These are phyloP conservation scores for Sceloporus tristichus DNA, from an alignment of 2,113 vertebrate genomes.

Conservation along the genomic window DNA sequence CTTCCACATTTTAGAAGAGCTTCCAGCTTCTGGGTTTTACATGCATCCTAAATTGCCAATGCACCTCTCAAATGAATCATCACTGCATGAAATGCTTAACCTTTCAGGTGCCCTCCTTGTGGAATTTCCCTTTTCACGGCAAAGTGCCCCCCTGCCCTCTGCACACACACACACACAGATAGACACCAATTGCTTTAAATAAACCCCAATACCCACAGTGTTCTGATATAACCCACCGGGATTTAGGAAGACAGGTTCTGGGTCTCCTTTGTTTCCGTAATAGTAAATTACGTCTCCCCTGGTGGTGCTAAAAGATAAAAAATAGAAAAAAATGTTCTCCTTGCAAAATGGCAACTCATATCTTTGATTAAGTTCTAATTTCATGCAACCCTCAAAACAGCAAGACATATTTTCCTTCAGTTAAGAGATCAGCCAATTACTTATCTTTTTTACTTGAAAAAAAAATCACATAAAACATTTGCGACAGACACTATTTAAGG, in stretches of 20 bases:
- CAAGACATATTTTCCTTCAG: constrained; percentile 45
- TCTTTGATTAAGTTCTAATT: constrained; percentile 63
- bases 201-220: constrained; percentile 34
- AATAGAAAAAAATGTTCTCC: constrained; percentile 59
- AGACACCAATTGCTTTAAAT: neutral
- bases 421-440: constrained; percentile 30
- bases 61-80: neutral
- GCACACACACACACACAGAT: neutral
- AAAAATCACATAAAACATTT: constrained; percentile 1
- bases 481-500: constrained; percentile 15
- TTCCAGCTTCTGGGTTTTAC: neutral
- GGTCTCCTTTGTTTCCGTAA: constrained; percentile 95
- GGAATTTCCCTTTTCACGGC: neutral
- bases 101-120: too few relatives aligned
- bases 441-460: constrained; percentile 38
- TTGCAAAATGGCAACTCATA: constrained; percentile 61
- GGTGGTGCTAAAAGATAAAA: constrained; percentile 80
- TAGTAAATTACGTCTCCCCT: constrained; percentile 94
- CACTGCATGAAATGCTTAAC: neutral
- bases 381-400: constrained; percentile 44
- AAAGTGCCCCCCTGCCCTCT: neutral
- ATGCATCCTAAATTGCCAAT: neutral
- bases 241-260: constrained; percentile 86
- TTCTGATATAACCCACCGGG: constrained; percentile 84
- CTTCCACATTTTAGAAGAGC: neutral